phyloP scores from a whole-genome alignment of 2,113 vertebrate genomes.

The Hiodon alosoides region DNA sequence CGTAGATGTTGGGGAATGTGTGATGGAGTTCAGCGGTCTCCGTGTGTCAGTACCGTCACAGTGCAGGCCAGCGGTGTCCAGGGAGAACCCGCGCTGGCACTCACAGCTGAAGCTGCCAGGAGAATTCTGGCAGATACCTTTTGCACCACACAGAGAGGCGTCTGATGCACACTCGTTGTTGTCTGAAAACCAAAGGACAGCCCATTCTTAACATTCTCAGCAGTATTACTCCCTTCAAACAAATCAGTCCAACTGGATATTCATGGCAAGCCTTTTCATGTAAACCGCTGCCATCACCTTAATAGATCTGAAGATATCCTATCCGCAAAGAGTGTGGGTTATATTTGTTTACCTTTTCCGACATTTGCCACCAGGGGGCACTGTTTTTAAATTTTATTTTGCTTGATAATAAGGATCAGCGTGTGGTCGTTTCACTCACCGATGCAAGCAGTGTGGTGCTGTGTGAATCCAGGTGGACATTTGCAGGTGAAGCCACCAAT shows the following conservation, averaged over 20 bases:
- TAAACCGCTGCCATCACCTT: too few relatives aligned
- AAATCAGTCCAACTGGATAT: too few relatives aligned
- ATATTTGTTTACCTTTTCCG: background rate
- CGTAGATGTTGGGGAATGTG: background rate
- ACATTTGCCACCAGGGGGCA: background rate
- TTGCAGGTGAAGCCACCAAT: slow-evolving; percentile 79
- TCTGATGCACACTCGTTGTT: slow-evolving; percentile 77
- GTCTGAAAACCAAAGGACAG: slow-evolving; percentile 49
- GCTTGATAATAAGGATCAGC: too few relatives aligned
- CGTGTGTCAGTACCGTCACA: slow-evolving; percentile 66
- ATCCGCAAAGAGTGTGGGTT: background rate
- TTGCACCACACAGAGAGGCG: slow-evolving; percentile 65
- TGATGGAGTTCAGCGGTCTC: background rate
- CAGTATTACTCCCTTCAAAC: too few relatives aligned
- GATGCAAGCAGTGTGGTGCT: slow-evolving; percentile 77
- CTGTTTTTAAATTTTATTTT: background rate
- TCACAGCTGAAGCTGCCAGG: slow-evolving; percentile 79
- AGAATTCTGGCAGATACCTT: slow-evolving; percentile 74
- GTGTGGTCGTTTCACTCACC: slow-evolving; percentile 52
- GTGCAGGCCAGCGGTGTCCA: slow-evolving; percentile 70
- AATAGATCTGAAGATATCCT: too few relatives aligned
- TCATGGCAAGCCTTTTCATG: too few relatives aligned
- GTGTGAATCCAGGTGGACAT: slow-evolving; percentile 76
- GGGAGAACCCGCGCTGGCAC: slow-evolving; percentile 72
- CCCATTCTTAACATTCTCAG: background rate